Evolutionary conservation across 2,113 vertebrate genomes (phyloP).

Genomic region (Archilochus colubris): DNA sequence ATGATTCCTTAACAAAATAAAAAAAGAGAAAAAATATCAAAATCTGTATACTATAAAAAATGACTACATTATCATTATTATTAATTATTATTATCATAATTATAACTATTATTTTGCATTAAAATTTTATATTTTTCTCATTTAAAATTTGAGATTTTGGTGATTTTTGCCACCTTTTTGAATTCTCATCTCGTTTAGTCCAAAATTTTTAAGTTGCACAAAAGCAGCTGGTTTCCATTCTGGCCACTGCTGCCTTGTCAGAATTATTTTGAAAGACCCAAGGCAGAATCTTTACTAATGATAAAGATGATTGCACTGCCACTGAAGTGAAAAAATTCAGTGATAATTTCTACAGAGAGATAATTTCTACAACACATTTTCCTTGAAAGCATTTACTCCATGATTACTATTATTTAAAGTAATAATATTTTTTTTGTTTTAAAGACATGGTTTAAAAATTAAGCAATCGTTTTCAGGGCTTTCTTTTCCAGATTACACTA

Average conservation of each 20-base stretch:
- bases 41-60: background rate
- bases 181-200: background rate
- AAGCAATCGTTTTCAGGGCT: background rate
- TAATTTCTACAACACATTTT: background rate
- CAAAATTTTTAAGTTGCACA: background rate
- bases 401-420: background rate
- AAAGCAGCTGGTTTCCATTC: background rate
- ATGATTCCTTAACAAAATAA: background rate
- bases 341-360: background rate
- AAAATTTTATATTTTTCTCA: background rate
- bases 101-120: background rate
- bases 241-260: background rate
- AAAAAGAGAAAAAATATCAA: too few species aligned
- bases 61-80: background rate
- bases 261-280: background rate
- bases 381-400: background rate
- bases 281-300: background rate
- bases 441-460: background rate
- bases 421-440: background rate
- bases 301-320: background rate
- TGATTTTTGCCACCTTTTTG: background rate
- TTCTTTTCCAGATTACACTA: background rate
- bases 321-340: background rate
- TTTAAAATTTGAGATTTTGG: background rate
- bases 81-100: too few species aligned